Evolutionary conservation across 2,888 invertebrate species (phyloP).

Genomic region (Drosophila antonietae): DNA sequence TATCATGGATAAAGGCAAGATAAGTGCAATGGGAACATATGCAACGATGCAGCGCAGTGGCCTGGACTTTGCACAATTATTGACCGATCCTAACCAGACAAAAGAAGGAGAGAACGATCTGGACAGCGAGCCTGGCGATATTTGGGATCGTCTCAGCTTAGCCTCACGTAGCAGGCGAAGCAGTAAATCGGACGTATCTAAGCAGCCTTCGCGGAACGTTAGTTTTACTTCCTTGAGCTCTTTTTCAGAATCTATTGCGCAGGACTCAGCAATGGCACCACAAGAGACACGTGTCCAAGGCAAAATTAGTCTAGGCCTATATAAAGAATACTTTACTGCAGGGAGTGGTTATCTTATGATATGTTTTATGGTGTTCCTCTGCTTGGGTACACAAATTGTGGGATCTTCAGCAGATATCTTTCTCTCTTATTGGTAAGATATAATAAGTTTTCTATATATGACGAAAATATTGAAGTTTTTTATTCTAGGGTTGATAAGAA

Average conservation of each 20-base stretch:
- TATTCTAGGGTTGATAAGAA: conserved; percentile 71
- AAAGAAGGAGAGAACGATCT: conserved; percentile 72
- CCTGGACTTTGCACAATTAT: conserved; percentile 90
- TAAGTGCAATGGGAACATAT: conserved; percentile 87
- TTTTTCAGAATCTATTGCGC: conserved; percentile 75
- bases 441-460: not conserved
- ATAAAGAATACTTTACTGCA: conserved; percentile 89
- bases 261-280: conserved; percentile 82
- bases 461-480: not conserved
- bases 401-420: conserved; percentile 91
- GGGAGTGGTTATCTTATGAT: conserved; percentile 88
- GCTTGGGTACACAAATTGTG: conserved; percentile 88
- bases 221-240: conserved; percentile 86
- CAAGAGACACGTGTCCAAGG: conserved; percentile 88
- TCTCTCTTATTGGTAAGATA: conserved; percentile 88
- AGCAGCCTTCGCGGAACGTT: conserved; percentile 75
- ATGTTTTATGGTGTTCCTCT: conserved; percentile 87
- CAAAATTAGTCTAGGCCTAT: conserved; percentile 87
- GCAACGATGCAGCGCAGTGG: conserved; percentile 89
- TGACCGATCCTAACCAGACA: conserved; percentile 86
- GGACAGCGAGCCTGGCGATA: conserved; percentile 59
- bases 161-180: conserved; percentile 62
- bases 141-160: conserved; percentile 45
- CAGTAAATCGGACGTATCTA: conserved; percentile 67
- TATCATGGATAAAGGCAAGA: conserved; percentile 82